These are phyloP conservation scores for Drosophila tropicalis DNA, from an alignment of 1,140 invertebrate species.

Conservation along the genomic window DNA sequence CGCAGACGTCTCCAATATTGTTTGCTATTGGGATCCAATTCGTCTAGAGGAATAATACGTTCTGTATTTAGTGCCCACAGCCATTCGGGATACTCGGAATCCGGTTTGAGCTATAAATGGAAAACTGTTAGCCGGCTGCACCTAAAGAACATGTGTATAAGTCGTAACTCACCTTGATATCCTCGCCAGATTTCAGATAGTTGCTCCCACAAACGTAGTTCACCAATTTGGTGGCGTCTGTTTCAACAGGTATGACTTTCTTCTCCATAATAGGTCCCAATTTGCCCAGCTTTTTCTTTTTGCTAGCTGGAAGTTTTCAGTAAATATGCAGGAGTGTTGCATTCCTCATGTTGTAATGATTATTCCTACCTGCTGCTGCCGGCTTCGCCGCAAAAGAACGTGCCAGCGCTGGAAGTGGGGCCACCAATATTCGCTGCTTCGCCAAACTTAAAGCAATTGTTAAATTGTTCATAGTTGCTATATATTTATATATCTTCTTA, in stretches of 20 bases:
- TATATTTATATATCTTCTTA: neutral
- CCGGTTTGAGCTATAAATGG: conserved; percentile 87
- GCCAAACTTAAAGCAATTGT: conserved; percentile 38
- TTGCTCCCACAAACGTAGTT: conserved; percentile 94
- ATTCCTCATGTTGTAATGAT: no score
- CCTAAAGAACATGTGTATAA: no score
- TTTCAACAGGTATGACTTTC: conserved; percentile 92
- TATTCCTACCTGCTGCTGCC: conserved; percentile 53
- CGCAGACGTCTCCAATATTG: conserved; percentile 91
- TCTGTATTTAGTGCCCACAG: conserved; percentile 90
- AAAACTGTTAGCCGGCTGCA: neutral
- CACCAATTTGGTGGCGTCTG: conserved; percentile 91
- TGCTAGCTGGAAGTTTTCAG: conserved; percentile 45
- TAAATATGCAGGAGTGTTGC: no score
- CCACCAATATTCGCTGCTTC: conserved; percentile 46
- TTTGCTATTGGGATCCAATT: conserved; percentile 91
- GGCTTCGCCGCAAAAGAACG: conserved; percentile 71
- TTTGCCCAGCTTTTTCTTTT: conserved; percentile 86
- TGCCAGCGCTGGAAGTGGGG: conserved; percentile 16
- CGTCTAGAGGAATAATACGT: conserved; percentile 86
- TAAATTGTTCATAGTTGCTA: conserved; percentile 46
- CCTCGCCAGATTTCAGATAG: conserved; percentile 90
- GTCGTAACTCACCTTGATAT: conserved; percentile 86
- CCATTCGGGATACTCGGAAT: conserved; percentile 97
- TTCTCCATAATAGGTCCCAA: conserved; percentile 87